Evolutionary conservation across 2,113 vertebrate species (phyloP), one percentile per base, ranked within the genome.

Genomic region (Phalacrocorax aristotelis): DNA sequence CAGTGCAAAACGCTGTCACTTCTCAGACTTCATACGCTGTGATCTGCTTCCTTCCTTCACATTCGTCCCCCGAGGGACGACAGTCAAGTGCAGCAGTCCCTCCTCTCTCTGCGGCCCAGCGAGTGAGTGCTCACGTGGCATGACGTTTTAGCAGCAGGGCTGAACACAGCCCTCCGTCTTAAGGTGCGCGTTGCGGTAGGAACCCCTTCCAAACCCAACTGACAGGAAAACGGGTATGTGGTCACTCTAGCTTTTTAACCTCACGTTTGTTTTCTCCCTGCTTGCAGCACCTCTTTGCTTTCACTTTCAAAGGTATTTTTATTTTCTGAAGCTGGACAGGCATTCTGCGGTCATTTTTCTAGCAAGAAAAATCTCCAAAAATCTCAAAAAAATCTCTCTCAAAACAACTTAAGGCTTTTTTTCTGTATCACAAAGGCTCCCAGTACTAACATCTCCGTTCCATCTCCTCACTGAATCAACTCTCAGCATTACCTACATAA

Each of bases 1-100:
- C 79, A 92, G 88, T 79, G 93, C 95, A 96, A 93, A 96, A 91
- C 13, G 42, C 96, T 97, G 96, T 94, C 95, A 86, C 95, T 96
- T 93, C 95, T 95, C 93, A 91, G 96, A 57, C 93, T 96, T 46
- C 90, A 60, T 32, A 51, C 29, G 0, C 90, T 32, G 84, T 86
- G 96, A 95, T 83, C 91, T 2, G 71, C 94, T 95, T 95, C 95
- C 94, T 95, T 95, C 91, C 93, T 77, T 75, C 87, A 15, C 92
- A 27, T 42, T n/a, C 4, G 1, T 84, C 69, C 94, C 93, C 75
- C 2, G 38, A 44, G 95, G 94, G 93, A 52, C 2, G 34, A 10
- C 36, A 55, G 74, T 2, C 13, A 18, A 26, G 87, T 0, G 23
- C 68, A 12, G 62, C 85, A 7, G 34, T 25, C 77, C 55, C 65